Conservation (phyloP, 2,888 invertebrate species). For the Amaurobius ferox region DNA sequence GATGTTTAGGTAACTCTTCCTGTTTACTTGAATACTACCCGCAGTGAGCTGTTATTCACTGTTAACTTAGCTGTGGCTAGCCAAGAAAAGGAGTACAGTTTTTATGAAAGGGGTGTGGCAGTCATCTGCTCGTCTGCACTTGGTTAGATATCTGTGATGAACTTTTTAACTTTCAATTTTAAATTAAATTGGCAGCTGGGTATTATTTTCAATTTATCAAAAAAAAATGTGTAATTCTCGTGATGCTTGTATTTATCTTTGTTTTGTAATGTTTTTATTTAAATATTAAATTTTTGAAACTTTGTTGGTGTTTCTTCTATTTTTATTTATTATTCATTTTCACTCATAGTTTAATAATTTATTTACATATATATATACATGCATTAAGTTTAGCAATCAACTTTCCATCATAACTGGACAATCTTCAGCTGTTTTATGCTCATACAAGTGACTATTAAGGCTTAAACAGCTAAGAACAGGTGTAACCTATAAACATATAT, state of each 20-base stretch:
- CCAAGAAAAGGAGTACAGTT: conserved; percentile 94
- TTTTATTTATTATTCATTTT: background rate
- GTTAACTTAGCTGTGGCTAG: conserved; percentile 88
- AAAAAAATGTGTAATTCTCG: background rate
- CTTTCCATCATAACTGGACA: background rate
- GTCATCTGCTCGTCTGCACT: conserved; percentile 94
- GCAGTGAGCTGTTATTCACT: conserved; percentile 95
- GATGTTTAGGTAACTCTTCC: conserved; percentile 86
- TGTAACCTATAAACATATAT: conserved; percentile 25
- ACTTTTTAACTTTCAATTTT: conserved; percentile 34
- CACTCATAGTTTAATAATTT: background rate
- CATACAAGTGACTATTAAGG: conserved; percentile 35
- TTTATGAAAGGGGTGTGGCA: conserved; percentile 99
- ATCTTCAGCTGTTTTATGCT: conserved; percentile 10
- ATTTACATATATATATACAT: background rate
- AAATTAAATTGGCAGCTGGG: conserved; percentile 49
- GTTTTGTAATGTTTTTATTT: background rate
- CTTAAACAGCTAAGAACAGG: conserved; percentile 45
- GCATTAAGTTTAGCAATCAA: background rate
- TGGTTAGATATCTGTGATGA: conserved; percentile 72
- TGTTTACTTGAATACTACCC: conserved; percentile 97
- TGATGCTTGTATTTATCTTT: background rate
- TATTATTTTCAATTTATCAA: background rate
- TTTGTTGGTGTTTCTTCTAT: background rate
- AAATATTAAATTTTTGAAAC: background rate